phyloP scores from a whole-genome alignment of 2,888 invertebrate genomes.

The Melinopterus prodromus region DNA sequence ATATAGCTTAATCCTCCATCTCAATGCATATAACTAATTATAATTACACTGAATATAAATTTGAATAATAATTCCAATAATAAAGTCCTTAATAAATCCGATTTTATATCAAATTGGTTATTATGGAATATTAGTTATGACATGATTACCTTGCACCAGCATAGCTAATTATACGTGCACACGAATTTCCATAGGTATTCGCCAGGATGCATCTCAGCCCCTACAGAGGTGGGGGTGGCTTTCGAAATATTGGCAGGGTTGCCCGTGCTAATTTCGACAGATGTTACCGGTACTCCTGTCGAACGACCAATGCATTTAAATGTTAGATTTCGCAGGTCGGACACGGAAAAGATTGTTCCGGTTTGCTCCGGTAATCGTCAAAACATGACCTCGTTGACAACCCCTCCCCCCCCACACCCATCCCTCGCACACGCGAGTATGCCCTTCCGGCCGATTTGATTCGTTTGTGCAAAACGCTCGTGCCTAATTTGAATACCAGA shows the following conservation, averaged over 20 bases:
- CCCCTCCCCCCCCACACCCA: not conserved
- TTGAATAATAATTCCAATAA: too few species aligned
- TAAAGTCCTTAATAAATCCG: too few species aligned
- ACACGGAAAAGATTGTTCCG: constrained; percentile 49
- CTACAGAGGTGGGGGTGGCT: not conserved
- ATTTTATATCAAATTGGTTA: too few species aligned
- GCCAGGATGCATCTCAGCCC: not conserved
- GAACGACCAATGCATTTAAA: constrained; percentile 58
- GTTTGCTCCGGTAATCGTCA: constrained; percentile 4
- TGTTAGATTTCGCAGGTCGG: constrained; percentile 53
- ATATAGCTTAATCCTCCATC: too few species aligned
- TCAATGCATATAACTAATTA: too few species aligned
- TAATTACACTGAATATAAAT: too few species aligned
- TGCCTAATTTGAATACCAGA: not conserved
- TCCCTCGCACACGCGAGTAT: not conserved
- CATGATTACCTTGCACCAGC: too few species aligned
- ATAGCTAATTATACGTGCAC: not conserved
- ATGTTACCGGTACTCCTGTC: constrained; percentile 40
- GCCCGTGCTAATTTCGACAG: constrained; percentile 48
- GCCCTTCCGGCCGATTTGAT: not conserved
- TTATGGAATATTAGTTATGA: too few species aligned
- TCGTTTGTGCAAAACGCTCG: not conserved
- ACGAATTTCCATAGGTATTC: not conserved
- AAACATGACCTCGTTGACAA: constrained; percentile 4
- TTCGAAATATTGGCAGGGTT: not conserved